phyloP scores from a whole-genome alignment of 1,140 invertebrate species.

The Drosophila nigrodunni region DNA sequence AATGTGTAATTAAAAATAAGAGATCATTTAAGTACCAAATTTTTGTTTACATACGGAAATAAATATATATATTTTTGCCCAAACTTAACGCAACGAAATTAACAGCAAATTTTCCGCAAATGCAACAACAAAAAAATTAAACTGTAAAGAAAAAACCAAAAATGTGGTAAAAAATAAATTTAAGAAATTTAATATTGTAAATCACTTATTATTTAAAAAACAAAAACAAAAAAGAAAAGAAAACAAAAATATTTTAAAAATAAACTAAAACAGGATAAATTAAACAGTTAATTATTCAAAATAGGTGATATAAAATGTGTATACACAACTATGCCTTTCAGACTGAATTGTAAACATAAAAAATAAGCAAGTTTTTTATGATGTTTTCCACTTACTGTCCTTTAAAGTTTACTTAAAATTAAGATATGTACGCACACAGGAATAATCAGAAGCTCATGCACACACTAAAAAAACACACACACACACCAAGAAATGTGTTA shows the following conservation, averaged over 20 bases:
- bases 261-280: slow-evolving; percentile 56
- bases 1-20: slow-evolving; percentile 74
- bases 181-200: slow-evolving; percentile 62
- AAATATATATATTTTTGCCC: slow-evolving; percentile 75
- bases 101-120: slow-evolving; percentile 72
- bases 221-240: slow-evolving; percentile 23
- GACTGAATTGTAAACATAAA: slow-evolving; percentile 82
- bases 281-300: slow-evolving; percentile 77
- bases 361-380: slow-evolving; percentile 79
- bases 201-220: slow-evolving; percentile 64
- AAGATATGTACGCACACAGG: slow-evolving; percentile 67
- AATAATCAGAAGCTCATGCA: slow-evolving; percentile 57
- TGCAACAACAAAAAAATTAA: slow-evolving; percentile 15
- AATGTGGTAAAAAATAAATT: slow-evolving; percentile 64
- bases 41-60: slow-evolving; percentile 70
- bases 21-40: slow-evolving; percentile 78
- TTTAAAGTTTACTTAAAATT: slow-evolving; percentile 71
- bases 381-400: slow-evolving; percentile 72
- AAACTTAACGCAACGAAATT: slow-evolving; percentile 80
- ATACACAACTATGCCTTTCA: slow-evolving; percentile 82
- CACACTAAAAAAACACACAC: slow-evolving; percentile 17
- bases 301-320: slow-evolving; percentile 81
- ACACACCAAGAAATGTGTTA: slow-evolving; percentile 19
- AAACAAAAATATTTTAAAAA: slow-evolving; percentile 57
- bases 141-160: slow-evolving; percentile 43